Conservation (phyloP, 1,140 invertebrate genomes). For the Drosophila triauraria region DNA sequence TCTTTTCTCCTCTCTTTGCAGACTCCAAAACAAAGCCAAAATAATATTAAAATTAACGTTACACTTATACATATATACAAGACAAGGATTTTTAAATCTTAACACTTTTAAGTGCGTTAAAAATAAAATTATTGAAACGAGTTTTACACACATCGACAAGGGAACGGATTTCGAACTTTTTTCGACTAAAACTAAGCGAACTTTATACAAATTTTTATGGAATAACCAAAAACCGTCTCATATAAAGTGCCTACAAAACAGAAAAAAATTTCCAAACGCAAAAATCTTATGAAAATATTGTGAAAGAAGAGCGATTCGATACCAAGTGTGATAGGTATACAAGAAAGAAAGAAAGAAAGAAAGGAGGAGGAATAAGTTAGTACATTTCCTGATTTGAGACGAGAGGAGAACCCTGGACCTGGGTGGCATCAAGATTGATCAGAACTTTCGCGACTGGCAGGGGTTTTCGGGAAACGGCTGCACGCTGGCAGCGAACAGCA, state of each 20-base stretch:
- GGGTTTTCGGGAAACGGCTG: conserved; percentile 63
- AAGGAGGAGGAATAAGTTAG: neutral
- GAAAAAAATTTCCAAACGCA: conserved; percentile 28
- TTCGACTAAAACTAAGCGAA: conserved; percentile 33
- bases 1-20: conserved; percentile 35
- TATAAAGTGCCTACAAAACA: conserved; percentile 66
- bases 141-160: conserved; percentile 26
- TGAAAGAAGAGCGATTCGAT: conserved; percentile 44
- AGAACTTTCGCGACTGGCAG: conserved; percentile 49
- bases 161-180: conserved; percentile 8
- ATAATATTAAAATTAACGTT: conserved; percentile 39
- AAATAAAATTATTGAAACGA: conserved; percentile 39
- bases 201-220: conserved; percentile 39
- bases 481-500: conserved; percentile 87
- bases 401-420: conserved; percentile 53
- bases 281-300: conserved; percentile 60
- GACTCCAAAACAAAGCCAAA: conserved; percentile 67
- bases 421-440: conserved; percentile 50
- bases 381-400: conserved; percentile 29
- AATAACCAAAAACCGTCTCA: conserved; percentile 74
- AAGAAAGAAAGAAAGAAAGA: neutral
- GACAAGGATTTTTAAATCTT: conserved; percentile 39
- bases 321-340: conserved; percentile 46
- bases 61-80: conserved; percentile 26
- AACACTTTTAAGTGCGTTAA: conserved; percentile 22